Percentiles rank a stretch among this genome's conserved stretches.
phyloP scores from a whole-genome alignment of 2,797 vertebrate genomes.

The Lagorchestes hirsutus region DNA sequence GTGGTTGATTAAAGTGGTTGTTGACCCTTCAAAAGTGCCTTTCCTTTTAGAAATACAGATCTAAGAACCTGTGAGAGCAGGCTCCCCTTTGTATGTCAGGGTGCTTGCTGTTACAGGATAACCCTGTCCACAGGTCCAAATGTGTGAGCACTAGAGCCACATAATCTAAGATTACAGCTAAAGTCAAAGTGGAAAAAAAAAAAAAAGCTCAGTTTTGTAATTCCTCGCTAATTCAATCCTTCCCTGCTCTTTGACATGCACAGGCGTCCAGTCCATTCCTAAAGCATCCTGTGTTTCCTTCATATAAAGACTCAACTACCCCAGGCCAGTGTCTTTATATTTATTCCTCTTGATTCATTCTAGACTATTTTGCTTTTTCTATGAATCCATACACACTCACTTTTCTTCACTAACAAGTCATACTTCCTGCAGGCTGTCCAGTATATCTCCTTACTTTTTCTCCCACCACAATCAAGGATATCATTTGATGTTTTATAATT shows the following conservation, averaged over 20 bases:
- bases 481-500: background rate
- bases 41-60: too few species aligned
- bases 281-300: background rate
- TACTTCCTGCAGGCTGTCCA: accelerated
- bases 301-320: background rate
- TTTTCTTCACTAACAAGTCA: background rate
- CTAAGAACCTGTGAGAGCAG: too few species aligned
- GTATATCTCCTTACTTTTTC: background rate
- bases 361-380: background rate
- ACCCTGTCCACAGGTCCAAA: background rate
- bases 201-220: background rate
- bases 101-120: background rate
- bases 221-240: background rate
- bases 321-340: background rate
- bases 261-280: background rate
- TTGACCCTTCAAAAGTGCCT: too few species aligned
- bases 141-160: background rate
- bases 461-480: background rate
- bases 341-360: background rate
- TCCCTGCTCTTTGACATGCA: background rate
- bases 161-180: too few species aligned
- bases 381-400: background rate
- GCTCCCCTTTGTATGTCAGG: too few species aligned
- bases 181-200: too few species aligned
- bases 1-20: too few species aligned